Base-by-base conservation (phyloP, 2,113 vertebrate genomes). In the Phrynosoma platyrhinos region DNA sequence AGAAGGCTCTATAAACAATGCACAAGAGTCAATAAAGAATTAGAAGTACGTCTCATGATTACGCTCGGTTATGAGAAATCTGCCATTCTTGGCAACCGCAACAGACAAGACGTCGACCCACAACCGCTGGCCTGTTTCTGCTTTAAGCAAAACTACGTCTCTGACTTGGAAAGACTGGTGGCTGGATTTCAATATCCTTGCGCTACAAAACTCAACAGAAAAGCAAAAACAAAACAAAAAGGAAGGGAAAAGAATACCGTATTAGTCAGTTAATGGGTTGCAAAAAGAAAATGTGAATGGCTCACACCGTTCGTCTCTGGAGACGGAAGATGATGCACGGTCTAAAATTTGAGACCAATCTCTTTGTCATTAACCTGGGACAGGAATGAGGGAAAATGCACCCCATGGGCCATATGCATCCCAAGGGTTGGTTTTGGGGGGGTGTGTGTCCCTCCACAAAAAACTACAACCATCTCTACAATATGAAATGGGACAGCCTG, bases 1-100 rank as follows among this genome's bases (percentile, higher is more conserved):
- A 0, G 0, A 9, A 55, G 21, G 2, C 9, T 0, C 1, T 78
- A n/a, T 66, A 0, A 77, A 36, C 85, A 79, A 0, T 5, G 83
- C 74, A 30, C 84, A 27, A 86, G 82, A 2, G 25, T 0, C 20
- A 62, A 0, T 71, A 53, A 83, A 86, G 4, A 71, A 74, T 69
- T 21, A 79, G 25, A 82, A 81, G 53, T 40, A 21, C 0, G n/a
- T 0, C 0, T 47, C 71, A 53, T 9, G 7, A 4, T n/a, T 5
- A 55, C 25, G n/a, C 9, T 42, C 16, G 4, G 68, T 0, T 9
- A 1, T 0, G 0, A 13, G 52, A 18, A 62, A 36, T 30, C 36
- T 0, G 21, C 62, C 27, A 25, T 18, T 75, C 47, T 71, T 76
- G 77, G 69, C 58, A 58, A 58, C 53, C 23, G 32, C 0, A 1